A percentile compares a stretch with the other conserved stretches of the same genome.
Evolutionary conservation across 2,888 invertebrate genomes (phyloP).

Genomic region (Melipona beecheii): DNA sequence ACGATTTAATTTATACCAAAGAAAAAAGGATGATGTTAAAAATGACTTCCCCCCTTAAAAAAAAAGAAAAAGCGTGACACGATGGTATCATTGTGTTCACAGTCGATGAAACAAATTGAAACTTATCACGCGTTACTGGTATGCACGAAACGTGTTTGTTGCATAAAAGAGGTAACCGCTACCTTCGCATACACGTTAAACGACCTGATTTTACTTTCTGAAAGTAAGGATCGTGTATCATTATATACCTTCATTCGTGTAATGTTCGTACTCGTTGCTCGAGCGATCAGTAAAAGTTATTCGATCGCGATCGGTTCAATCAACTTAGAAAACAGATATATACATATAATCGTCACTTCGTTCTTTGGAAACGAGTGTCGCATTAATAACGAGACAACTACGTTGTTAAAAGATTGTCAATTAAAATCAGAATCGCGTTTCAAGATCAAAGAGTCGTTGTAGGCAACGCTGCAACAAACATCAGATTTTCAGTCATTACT

Average conservation of each 20-base stretch:
- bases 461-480: too few species aligned
- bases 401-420: too few species aligned
- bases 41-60: too few species aligned
- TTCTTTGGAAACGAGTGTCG: not conserved
- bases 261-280: conserved; percentile 34
- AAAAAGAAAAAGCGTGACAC: not conserved
- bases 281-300: conserved; percentile 40
- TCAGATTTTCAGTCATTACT: too few species aligned
- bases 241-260: conserved; percentile 44
- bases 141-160: conserved; percentile 62
- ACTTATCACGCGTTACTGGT: conserved; percentile 58
- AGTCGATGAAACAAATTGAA: conserved; percentile 49
- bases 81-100: conserved; percentile 12
- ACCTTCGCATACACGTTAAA: conserved; percentile 44
- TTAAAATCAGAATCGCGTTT: too few species aligned
- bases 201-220: conserved; percentile 62
- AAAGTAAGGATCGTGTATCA: conserved; percentile 54
- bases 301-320: conserved; percentile 44
- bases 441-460: too few species aligned
- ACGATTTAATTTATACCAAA: not conserved
- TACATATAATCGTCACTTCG: not conserved
- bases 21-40: not conserved
- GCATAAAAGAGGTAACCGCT: conserved; percentile 56
- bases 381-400: not conserved
- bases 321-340: not conserved